Evolutionary conservation across 2,888 invertebrate species (phyloP).

Genomic region (Camptogramma bilineatum): DNA sequence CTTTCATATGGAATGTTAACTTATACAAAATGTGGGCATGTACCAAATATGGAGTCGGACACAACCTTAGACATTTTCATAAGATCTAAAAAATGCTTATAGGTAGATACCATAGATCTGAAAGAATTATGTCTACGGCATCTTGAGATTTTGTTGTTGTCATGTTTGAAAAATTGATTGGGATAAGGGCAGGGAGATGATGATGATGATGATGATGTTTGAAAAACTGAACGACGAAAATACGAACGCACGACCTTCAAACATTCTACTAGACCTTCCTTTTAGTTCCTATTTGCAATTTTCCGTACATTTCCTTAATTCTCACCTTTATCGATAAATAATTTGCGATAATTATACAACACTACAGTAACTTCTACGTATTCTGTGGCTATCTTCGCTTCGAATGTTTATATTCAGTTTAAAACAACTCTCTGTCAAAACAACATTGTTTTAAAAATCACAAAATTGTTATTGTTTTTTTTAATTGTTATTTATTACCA

Average conservation of each 20-base stretch:
- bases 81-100: too few species aligned
- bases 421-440: constrained; percentile 17
- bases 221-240: too few species aligned
- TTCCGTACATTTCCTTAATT: not conserved
- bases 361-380: constrained; percentile 11
- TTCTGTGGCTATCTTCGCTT: constrained; percentile 10
- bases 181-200: too few species aligned
- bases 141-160: too few species aligned
- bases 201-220: too few species aligned
- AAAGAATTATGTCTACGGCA: too few species aligned
- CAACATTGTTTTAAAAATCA: constrained; percentile 9
- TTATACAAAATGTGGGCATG: too few species aligned
- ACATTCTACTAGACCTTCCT: not conserved
- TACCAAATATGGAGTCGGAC: too few species aligned
- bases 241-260: not conserved
- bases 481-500: not conserved
- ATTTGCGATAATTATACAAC: not conserved
- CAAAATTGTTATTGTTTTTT: not conserved
- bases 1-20: too few species aligned
- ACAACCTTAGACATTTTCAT: too few species aligned
- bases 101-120: too few species aligned
- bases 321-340: not conserved
- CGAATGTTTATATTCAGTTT: constrained; percentile 26
- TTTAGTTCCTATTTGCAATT: not conserved
- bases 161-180: too few species aligned